Base-by-base conservation (phyloP, 2,888 invertebrate genomes). In the Harmothoe impar region DNA sequence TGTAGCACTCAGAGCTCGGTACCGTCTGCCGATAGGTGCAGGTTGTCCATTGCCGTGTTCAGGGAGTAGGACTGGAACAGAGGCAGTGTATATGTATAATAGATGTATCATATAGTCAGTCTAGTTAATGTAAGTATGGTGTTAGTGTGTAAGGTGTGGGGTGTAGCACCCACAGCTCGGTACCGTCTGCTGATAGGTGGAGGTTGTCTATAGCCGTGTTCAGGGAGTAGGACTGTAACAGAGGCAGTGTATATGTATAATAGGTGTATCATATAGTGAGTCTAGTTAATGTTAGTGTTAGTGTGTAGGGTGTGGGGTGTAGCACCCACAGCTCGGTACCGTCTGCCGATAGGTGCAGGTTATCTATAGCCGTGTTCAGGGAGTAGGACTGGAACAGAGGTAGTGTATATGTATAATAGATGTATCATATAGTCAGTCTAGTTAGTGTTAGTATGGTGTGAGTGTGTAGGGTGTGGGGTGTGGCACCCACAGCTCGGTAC, bases 161-260 rank as follows among this genome's bases (percentile, higher is more conserved):
- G n/a, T n/a, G n/a, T n/a, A n/a, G n/a, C n/a, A 89, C 89, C 89
- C 89, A 89, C 31, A 89, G 68, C 56, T 56, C 68, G 0, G 54
- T 35, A 31, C 89, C 89, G 35, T 89, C 89, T 0, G 89, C 35
- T 10, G 89, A 68, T n/a, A 89, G 68, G 43, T 89, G 89, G 0
- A 89, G 68, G 43, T 89, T 89, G 89, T 89, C 89, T 10, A 89
- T 43, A n/a, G 89, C 62, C 43, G 89, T 89, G 89, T 89, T 89
- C 17, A 89, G 29, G 0, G 29, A 12, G 81, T 81, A 35, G 10
- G 81, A 81, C 81, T 81, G 23, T 1, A 20, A 81, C 1, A 43
- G 7, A 81, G 25, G 25, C 31, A 77, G 25, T 25, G n/a, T n/a
- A n/a, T n/a, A n/a, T n/a, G n/a, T n/a, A n/a, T n/a, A n/a, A n/a